Base-by-base conservation (phyloP, 2,797 vertebrate species). In the Bovichtus variegatus region DNA sequence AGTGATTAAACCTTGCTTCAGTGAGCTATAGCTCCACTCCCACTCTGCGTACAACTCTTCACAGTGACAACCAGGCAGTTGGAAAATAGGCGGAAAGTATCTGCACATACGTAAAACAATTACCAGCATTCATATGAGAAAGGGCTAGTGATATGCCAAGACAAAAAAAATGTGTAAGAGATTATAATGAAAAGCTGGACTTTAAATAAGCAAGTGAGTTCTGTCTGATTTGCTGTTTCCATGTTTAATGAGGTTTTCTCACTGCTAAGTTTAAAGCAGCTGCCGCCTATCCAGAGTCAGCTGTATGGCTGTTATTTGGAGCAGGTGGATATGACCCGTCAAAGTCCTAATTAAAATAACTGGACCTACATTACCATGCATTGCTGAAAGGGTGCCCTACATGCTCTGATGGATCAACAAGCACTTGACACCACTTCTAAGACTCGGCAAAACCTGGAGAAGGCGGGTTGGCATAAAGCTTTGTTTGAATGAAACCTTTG, bases 331-430 rank as follows among this genome's bases (percentile, higher is more conserved):
- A 41, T 71, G 75, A 74, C 76, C 73, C 74, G 53, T 66, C 29
- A 64, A 85, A 88, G 47, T 55, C 55, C 64, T 85, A 84, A 91
- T 93, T 89, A 90, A 84, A 85, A 71, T 81, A 13, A 79, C 67
- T 58, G 84, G 74, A 71, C 74, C 61, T 55, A 74, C 71, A 90
- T 93, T 91, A 83, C 77, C 72, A 88, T 91, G 80, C 81, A 36
- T 67, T 51, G 80, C 76, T 75, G 47, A 71, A 34, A 85, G 80
- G 81, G 50, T 61, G 68, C 67, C 60, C 71, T 76, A 49, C 74
- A 75, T 60, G 74, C 67, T 71, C 57, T 21, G 55, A 79, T 81
- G 69, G 69, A 88, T 91, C 80, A 86, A 82, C 75, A 87, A 81
- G 53, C 78, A 77, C 83, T 90, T 91, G 82, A 90, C 83, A 84